Percentiles rank a stretch among this genome's conserved stretches.
Conservation (phyloP, 2,113 vertebrate species). For the Nansenia antarctica region DNA sequence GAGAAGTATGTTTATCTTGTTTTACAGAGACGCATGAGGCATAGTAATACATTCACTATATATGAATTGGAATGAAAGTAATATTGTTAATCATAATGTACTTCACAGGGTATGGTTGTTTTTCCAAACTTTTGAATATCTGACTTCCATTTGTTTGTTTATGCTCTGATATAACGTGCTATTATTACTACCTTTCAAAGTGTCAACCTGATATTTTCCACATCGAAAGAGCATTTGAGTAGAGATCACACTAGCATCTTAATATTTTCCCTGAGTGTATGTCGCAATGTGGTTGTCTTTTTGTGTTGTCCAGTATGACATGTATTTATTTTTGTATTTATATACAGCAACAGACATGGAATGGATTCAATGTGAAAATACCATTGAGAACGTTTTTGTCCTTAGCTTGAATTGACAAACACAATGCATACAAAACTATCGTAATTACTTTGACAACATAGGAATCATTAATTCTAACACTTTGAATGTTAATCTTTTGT, state of each 20-base stretch:
- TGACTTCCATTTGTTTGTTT: slow-evolving; percentile 13
- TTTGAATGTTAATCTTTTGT: slow-evolving; percentile 27
- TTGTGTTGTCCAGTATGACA: slow-evolving; percentile 49
- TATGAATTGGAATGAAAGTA: slow-evolving; percentile 41
- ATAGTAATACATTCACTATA: slow-evolving; percentile 45
- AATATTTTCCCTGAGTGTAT: slow-evolving; percentile 34
- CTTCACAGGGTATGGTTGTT: slow-evolving; percentile 24
- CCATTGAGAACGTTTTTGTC: slow-evolving; percentile 8
- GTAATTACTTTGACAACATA: slow-evolving; percentile 20
- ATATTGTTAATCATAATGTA: slow-evolving; percentile 44
- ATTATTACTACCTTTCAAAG: slow-evolving; percentile 13
- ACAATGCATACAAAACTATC: neutral
- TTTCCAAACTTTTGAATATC: slow-evolving; percentile 17
- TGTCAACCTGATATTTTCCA: slow-evolving; percentile 42
- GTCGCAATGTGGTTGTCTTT: slow-evolving; percentile 54
- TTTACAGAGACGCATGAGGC: slow-evolving; percentile 67
- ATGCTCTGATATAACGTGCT: slow-evolving; percentile 26
- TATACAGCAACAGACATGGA: slow-evolving; percentile 36
- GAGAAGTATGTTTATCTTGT: slow-evolving; percentile 48
- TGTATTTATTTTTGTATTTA: slow-evolving; percentile 51
- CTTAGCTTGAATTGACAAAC: slow-evolving; percentile 12
- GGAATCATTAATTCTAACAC: slow-evolving; percentile 39
- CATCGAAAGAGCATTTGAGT: slow-evolving; percentile 38
- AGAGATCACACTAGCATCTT: slow-evolving; percentile 5
- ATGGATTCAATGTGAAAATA: slow-evolving; percentile 21